A percentile compares a stretch with the other conserved stretches of the same genome.
Evolutionary conservation across 2,888 invertebrate species (phyloP).

Genomic region (Quadroppia sp.): DNA sequence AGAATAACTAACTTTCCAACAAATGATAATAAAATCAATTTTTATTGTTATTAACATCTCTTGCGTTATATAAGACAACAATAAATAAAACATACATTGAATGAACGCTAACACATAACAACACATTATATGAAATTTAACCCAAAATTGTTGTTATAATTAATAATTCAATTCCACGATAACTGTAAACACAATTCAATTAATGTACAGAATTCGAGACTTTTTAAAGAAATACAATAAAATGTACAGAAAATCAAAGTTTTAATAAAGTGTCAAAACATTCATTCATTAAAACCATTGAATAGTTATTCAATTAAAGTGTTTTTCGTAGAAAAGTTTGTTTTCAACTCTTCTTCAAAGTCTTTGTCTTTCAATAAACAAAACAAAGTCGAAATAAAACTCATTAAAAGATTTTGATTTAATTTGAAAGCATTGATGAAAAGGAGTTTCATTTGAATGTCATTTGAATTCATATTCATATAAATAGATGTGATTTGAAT

Average conservation of each 20-base stretch:
- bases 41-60: constrained; percentile 19
- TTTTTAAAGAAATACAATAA: constrained; percentile 10
- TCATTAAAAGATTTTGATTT: too few relatives aligned
- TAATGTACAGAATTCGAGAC: constrained; percentile 6
- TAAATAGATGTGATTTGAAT: neutral
- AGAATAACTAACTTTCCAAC: neutral
- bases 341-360: too few relatives aligned
- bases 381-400: too few relatives aligned
- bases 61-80: neutral
- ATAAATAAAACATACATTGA: constrained; percentile 14
- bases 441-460: too few relatives aligned
- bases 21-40: neutral
- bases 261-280: constrained; percentile 34
- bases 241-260: constrained; percentile 13
- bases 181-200: constrained; percentile 3
- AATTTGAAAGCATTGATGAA: too few relatives aligned
- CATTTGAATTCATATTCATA: neutral
- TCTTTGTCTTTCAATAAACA: too few relatives aligned
- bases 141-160: constrained; percentile 5
- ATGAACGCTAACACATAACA: constrained; percentile 21
- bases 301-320: too few relatives aligned
- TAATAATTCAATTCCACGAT: neutral
- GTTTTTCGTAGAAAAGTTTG: too few relatives aligned
- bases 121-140: constrained; percentile 4
- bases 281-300: too few relatives aligned